Percentiles rank a stretch among this genome's conserved stretches.
Conservation (phyloP, 2,888 invertebrate species). For the Dryomyza anilis region DNA sequence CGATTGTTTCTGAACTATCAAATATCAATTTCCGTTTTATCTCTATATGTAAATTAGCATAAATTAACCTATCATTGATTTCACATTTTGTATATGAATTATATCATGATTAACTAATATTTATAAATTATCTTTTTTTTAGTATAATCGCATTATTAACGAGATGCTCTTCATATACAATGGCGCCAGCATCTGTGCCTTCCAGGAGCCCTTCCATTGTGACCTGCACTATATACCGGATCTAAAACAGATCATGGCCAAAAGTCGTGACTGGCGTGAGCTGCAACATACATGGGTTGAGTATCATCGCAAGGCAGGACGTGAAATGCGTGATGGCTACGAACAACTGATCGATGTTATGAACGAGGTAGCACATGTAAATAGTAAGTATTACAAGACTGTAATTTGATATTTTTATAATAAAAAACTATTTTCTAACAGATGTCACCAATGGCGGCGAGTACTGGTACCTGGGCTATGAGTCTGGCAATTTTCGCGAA, state of each 20-base stretch:
- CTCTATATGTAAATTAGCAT: too few relatives aligned
- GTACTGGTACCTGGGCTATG: conserved; percentile 89
- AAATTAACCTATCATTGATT: too few relatives aligned
- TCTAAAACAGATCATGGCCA: conserved; percentile 76
- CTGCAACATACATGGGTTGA: conserved; percentile 87
- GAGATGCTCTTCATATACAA: conserved; percentile 89
- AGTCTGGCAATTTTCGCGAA: conserved; percentile 74
- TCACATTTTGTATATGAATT: not conserved
- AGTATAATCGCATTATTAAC: conserved; percentile 87
- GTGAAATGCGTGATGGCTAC: conserved; percentile 77
- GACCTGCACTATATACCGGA: conserved; percentile 82
- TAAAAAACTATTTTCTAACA: too few relatives aligned
- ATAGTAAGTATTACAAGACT: conserved; percentile 68
- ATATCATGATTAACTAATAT: not conserved
- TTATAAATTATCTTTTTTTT: conserved; percentile 37
- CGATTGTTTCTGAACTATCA: not conserved
- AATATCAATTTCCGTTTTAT: too few relatives aligned
- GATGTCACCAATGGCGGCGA: conserved; percentile 87
- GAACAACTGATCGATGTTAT: conserved; percentile 80
- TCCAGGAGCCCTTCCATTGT: conserved; percentile 82
- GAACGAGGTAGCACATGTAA: conserved; percentile 78
- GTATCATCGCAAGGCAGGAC: conserved; percentile 85
- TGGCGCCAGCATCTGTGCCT: conserved; percentile 81
- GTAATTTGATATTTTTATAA: not conserved
- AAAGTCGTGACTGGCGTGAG: conserved; percentile 85